Base-by-base conservation (phyloP, 1,140 invertebrate species). In the Apis cerana region DNA sequence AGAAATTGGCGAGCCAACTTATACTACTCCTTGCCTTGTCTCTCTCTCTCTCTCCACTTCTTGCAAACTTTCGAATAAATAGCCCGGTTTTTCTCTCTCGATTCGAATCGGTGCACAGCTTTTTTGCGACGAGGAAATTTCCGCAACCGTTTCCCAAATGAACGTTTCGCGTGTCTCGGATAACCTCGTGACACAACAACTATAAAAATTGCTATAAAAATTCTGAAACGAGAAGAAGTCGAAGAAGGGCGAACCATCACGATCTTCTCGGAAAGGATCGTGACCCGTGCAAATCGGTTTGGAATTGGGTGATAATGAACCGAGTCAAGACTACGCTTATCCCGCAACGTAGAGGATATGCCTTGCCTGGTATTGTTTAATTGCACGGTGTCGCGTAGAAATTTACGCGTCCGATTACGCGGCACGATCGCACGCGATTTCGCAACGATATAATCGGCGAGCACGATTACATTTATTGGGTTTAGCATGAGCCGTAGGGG, bases 381-480 rank as follows among this genome's bases (percentile, higher is more conserved):
- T 76, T 67, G 79, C 17, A 50, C 52, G 54, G 13, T 56, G 54
- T 58, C 72, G 64, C 54, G 23, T 13, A 56, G 71, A 82, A 76
- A 82, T 82, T 76, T 68, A 82, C 54, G 80, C 74, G 72, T n/a
- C 69, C 52, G 80, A 82, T 82, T 68, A 82, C 54, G 72, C 27
- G 4, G 72, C n/a, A 9, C 79, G 79, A 75, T 81, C 79, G 79
- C 61, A 17, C 64, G 23, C 80, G 80, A 82, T 59, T 68, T 27
- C 19, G 56, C 64, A 27, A 67, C 74, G 80, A 82, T 82, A 82
- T 76, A 76, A 82, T 82, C 80, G 80, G 72, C 33, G 80, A 23
- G 56, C 80, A 68, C 74, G 80, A 82, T 82, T 82, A 82, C 80
- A 82, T 82, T 82, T 82, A 82, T 82, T 82, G 80, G 80, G 74